A percentile compares a stretch with the other conserved stretches of the same genome.
Conservation (phyloP, 2,113 vertebrate genomes). For the Nycticryphes semicollaris region DNA sequence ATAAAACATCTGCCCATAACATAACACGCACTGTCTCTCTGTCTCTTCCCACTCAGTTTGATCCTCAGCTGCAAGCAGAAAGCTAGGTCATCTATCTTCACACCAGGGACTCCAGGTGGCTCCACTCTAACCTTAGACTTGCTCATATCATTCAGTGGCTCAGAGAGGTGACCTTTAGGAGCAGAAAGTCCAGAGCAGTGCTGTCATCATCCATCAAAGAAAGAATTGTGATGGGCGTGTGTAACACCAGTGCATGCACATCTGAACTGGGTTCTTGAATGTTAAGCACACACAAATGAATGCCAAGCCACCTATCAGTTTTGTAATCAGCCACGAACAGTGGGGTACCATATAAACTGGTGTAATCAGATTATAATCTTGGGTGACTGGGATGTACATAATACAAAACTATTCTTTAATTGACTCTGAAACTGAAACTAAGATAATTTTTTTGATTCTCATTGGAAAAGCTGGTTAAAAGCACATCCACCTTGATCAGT, state of each 20-base stretch:
- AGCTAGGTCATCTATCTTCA: background rate
- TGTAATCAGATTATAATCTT: background rate
- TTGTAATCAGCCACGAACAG: background rate
- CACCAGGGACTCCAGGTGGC: background rate
- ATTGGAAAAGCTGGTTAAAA: background rate
- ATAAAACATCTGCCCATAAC: background rate
- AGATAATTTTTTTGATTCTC: background rate
- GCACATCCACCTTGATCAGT: fast-evolving
- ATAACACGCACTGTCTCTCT: background rate
- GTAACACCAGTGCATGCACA: background rate
- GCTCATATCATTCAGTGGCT: background rate
- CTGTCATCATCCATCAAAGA: background rate
- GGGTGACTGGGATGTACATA: background rate
- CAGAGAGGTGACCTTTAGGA: background rate
- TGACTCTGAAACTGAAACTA: background rate
- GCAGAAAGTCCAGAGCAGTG: background rate
- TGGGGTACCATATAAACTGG: background rate
- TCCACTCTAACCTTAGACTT: background rate
- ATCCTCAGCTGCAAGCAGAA: background rate
- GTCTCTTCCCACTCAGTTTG: background rate
- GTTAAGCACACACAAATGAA: background rate
- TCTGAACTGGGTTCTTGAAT: background rate
- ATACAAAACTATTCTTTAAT: background rate
- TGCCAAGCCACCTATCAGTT: background rate
- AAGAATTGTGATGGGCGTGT: background rate